Base-by-base conservation (phyloP, 2,888 invertebrate species). In the Volucella inanis region DNA sequence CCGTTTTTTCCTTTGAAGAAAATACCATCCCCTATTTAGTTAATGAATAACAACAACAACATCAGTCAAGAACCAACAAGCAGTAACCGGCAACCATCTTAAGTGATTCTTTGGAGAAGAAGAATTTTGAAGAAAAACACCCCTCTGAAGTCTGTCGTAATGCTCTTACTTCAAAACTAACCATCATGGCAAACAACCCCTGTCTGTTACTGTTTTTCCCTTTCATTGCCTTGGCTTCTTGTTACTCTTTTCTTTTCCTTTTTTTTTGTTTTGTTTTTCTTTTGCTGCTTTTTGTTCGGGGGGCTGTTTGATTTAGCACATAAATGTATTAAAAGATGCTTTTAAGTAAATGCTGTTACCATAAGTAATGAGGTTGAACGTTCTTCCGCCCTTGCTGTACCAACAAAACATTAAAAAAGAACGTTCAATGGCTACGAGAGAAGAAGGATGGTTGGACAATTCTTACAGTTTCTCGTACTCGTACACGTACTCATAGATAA, bases 281-380 rank as follows among this genome's bases (percentile, higher is more conserved):
- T 22, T 22, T 22, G 22, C 22, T 22, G 22, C 0, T 65, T 61
- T 61, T 76, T 72, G 68, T 78, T 68, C 59, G 65, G 72, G 72
- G 62, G 65, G 75, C 78, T 84, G 78, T 76, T 70, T 79, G 81
- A 87, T 84, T 87, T 81, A 81, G 76, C 55, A 79, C 84, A 87
- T 87, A 87, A 87, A 87, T 87, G 86, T 87, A 87, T 87, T 87
- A 87, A 87, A 87, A 87, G 87, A 84, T 87, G 88, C 88, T 88
- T 87, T 88, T 87, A 87, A 87, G 87, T 75, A 87, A 86, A 87
- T 87, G 77, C 83, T 76, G 81, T 85, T 86, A 86, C 85, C 78
- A 87, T 76, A 86, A 86, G 72, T 77, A 77, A 81, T 77, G 72
- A 83, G 78, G 78, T 70, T 74, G 74, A 79, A 64, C 57, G 74